Base-by-base conservation (phyloP, 2,113 vertebrate genomes). In the Rostratula benghalensis region DNA sequence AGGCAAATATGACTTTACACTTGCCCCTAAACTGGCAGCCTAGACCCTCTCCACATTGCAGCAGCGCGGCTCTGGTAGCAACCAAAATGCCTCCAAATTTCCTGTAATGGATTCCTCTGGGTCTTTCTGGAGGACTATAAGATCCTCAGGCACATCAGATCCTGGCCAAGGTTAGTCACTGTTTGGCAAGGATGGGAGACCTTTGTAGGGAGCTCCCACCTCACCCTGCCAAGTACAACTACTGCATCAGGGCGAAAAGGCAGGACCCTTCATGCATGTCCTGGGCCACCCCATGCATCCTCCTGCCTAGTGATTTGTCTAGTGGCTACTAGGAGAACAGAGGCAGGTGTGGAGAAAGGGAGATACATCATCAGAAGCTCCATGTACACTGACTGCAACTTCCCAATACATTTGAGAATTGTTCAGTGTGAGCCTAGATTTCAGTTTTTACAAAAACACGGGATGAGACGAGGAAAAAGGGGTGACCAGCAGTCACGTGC, bases 401-500 rank as follows among this genome's bases (percentile, higher is more conserved):
- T 24, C 21, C n/a, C n/a, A n/a, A n/a, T n/a, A n/a, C n/a, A 57
- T 69, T 68, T 39, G 20, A 30, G n/a, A 73, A 65, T 22, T 2
- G 2, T 39, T 67, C 56, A 50, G 9, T 7, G 5, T 56, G 39
- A 81, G 18, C 20, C 22, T 20, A 31, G 50, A 60, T 43, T 30
- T 48, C 13, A 4, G 11, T 46, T 74, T 69, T 35, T 16, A 14
- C 23, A 78, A 71, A 64, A 9, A 43, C 4, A 33, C 39, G 67
- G 8, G 12, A 43, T 76, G 9, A 31, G 22, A 41, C 7, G 53
- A 57, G 25, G 37, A 9, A 48, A 77, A 60, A 27, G 5, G 16
- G 7, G 9, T 6, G 6, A 43, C 2, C 68, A 57, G 35, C 69
- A 67, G 19, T 53, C 46, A 18, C 1, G 0, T 6, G 13, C 2